Evolutionary conservation across 2,797 vertebrate genomes (phyloP).

Genomic region (Oreortyx pictus): DNA sequence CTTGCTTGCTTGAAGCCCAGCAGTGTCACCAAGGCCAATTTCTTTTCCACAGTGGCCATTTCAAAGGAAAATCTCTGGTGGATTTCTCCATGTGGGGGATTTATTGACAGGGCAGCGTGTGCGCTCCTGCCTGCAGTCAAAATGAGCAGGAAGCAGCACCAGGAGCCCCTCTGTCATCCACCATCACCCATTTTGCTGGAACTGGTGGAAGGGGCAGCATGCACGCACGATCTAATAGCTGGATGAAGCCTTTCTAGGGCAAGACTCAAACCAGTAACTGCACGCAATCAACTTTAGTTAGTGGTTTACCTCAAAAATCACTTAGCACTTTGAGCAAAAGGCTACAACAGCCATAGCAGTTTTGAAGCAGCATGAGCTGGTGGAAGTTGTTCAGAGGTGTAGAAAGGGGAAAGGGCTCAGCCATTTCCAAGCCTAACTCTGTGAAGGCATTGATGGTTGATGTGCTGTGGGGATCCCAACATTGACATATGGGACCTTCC

Average conservation of each 20-base stretch:
- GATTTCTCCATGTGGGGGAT: not conserved
- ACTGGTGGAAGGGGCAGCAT: not conserved
- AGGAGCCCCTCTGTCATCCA: not conserved
- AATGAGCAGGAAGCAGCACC: rapidly evolving
- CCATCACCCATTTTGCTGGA: not conserved
- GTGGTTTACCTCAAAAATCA: slow-evolving; percentile 64
- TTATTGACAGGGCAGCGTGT: not conserved
- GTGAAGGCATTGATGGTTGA: not conserved
- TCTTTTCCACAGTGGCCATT: not conserved
- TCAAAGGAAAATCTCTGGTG: not conserved
- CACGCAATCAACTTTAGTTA: not conserved
- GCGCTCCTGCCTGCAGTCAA: not conserved
- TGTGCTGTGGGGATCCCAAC: not conserved
- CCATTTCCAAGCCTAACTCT: not conserved
- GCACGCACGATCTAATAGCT: not conserved
- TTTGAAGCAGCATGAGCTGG: slow-evolving; percentile 10
- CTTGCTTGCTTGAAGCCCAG: not conserved
- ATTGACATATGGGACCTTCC: rapidly evolving
- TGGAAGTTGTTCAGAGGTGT: not conserved
- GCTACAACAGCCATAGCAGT: not conserved
- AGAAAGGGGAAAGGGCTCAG: not conserved
- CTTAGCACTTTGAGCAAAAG: slow-evolving; percentile 1
- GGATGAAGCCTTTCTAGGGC: slow-evolving; percentile 12
- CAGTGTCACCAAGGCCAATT: not conserved
- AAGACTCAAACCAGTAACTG: slow-evolving; percentile 22